Percentiles rank a stretch among this genome's conserved stretches.
phyloP scores from a whole-genome alignment of 2,797 vertebrate species.

The Hippopotamyrus pictus region DNA sequence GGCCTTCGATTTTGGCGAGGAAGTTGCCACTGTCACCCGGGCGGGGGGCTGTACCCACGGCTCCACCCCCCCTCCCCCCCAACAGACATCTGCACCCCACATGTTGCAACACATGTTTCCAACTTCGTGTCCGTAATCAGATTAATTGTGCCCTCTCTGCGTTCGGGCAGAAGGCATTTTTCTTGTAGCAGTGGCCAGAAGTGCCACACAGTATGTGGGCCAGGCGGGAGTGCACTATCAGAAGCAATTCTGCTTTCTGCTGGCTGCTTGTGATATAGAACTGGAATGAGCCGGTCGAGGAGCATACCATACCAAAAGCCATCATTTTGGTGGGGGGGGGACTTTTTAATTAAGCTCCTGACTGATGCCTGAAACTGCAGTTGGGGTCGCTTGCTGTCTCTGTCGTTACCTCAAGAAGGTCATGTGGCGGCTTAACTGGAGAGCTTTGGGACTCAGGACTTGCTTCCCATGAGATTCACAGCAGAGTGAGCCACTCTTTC shows the following conservation, averaged over 20 bases:
- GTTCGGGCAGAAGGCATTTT: conserved; percentile 8
- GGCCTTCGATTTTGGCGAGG: background rate
- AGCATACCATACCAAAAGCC: background rate
- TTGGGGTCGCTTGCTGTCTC: background rate
- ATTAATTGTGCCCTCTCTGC: conserved; percentile 60
- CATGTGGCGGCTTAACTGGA: background rate
- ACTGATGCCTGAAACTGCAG: background rate
- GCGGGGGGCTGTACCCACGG: background rate
- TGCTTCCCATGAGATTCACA: background rate
- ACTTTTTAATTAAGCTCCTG: background rate
- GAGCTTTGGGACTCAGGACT: background rate
- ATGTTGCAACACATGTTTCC: conserved; percentile 62
- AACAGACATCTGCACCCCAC: conserved; percentile 69
- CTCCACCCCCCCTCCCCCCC: background rate
- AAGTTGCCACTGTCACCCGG: background rate
- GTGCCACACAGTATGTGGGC: background rate
- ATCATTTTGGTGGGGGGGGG: background rate
- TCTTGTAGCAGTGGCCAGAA: conserved; percentile 17
- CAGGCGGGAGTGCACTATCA: background rate
- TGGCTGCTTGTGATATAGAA: background rate
- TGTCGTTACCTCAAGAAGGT: background rate
- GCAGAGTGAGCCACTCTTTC: background rate
- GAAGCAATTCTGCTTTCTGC: background rate
- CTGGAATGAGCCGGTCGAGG: background rate
- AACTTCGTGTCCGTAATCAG: conserved; percentile 66